A percentile compares a stretch with the other conserved stretches of the same genome.
These are phyloP conservation scores for Pycnonotus jocosus DNA, from an alignment of 2,113 vertebrate genomes.

Conservation along the genomic window DNA sequence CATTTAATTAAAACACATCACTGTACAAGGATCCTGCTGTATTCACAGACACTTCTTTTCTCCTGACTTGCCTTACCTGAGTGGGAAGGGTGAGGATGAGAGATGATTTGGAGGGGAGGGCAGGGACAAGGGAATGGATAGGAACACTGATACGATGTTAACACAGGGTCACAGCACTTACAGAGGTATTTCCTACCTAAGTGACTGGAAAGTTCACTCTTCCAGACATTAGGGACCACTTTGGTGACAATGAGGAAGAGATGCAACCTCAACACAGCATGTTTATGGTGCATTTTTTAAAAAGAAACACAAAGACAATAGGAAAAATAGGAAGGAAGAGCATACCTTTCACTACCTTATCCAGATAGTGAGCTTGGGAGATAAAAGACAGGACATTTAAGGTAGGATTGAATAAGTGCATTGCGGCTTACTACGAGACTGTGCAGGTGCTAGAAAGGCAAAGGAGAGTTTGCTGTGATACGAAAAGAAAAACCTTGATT, in stretches of 20 bases:
- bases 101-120: constrained; percentile 28
- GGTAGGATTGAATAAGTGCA: constrained; percentile 83
- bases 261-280: constrained; percentile 47
- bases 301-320: constrained; percentile 73
- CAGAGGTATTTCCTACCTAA: constrained; percentile 6
- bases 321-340: constrained; percentile 86
- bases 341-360: constrained; percentile 99
- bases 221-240: constrained; percentile 34
- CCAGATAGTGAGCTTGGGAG: constrained; percentile 99
- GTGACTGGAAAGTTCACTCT: constrained; percentile 35
- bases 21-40: neutral
- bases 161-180: constrained; percentile 29
- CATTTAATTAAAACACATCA: constrained; percentile 22
- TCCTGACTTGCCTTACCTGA: constrained; percentile 39
- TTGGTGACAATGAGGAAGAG: constrained; percentile 47
- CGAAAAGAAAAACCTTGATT: constrained; percentile 59
- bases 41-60: neutral
- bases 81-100: constrained; percentile 7
- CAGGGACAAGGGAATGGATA: neutral
- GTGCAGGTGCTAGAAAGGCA: constrained; percentile 64
- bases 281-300: constrained; percentile 39
- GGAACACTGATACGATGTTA: constrained; percentile 41
- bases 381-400: constrained; percentile 99
- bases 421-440: constrained; percentile 65
- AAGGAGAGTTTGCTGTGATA: constrained; percentile 12